Base-by-base conservation (phyloP, 2,113 vertebrate species). In the Prietella phreatophila region DNA sequence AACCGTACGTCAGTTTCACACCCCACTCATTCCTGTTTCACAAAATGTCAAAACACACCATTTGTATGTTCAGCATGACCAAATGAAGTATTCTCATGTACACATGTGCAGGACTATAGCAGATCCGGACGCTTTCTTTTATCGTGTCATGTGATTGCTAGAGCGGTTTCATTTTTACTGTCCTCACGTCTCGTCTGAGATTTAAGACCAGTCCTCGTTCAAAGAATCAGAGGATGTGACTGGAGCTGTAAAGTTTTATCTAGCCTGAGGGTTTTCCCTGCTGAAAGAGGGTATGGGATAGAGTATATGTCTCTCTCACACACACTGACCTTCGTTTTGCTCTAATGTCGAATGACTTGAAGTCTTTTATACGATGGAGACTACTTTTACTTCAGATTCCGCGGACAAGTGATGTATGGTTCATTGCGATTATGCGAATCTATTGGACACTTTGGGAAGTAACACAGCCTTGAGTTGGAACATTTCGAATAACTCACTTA, bases 191-290 rank as follows among this genome's bases (percentile, higher is more conserved):
- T 53, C 10, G 86, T 67, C 88, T 86, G 61, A 69, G 92, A 91
- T 93, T 86, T 91, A 91, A 93, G 90, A 87, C 17, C 61, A 42
- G 87, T 4, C 87, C 93, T 93, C 92, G 15, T 81, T 89, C 89
- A 85, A 85, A 88, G 84, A 84, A 83, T 89, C 78, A 85, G 82
- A 85, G 86, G 92, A 94, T 82, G 50, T 87, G 85, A 82, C 89
- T 76, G 86, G 0, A 1, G 3, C 78, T 11, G 87, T 84, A 91
- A 92, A 92, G 84, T 47, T 90, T 88, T 89, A 91, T 17, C 87
- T 90, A 89, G 85, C 91, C 89, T 86, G 86, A 85, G 56, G 83
- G 53, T 79, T 65, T 84, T 92, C 86, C 84, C 85, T 87, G 82
- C 87, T 89, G 85, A 92, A 93, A 91, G 42, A 82, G 22, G 55